Percentiles rank a stretch among this genome's conserved stretches.
Evolutionary conservation across 2,888 invertebrate genomes (phyloP).

Genomic region (Gasteruption jaculator): DNA sequence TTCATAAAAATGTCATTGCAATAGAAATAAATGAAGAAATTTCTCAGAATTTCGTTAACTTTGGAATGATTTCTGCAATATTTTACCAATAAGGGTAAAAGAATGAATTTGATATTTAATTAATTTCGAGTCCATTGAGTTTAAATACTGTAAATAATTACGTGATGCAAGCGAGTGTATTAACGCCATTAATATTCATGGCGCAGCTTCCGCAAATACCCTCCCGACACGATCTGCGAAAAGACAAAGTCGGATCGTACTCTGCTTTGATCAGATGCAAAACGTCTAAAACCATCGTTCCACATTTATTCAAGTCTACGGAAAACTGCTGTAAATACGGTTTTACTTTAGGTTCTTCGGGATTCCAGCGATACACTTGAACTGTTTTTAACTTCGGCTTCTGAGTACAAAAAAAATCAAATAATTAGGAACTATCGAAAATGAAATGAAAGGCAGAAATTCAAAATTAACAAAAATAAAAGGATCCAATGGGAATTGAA

Average conservation of each 20-base stretch:
- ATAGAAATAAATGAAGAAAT: no score
- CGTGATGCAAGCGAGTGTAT: constrained; percentile 58
- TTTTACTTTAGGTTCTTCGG: constrained; percentile 52
- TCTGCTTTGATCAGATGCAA: constrained; percentile 60
- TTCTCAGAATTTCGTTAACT: not conserved
- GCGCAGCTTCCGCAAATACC: constrained; percentile 66
- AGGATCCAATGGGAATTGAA: no score
- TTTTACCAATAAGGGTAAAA: not conserved
- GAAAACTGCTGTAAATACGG: constrained; percentile 59
- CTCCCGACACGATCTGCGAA: constrained; percentile 63
- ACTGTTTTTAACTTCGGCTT: constrained; percentile 28
- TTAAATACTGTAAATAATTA: constrained; percentile 22
- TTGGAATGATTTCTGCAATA: not conserved
- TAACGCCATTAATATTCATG: constrained; percentile 64
- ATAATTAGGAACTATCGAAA: no score
- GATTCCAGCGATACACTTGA: constrained; percentile 56
- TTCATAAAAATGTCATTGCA: no score
- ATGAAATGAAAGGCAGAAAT: no score
- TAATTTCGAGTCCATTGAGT: not conserved
- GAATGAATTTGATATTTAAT: not conserved
- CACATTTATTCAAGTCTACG: constrained; percentile 60
- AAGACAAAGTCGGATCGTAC: constrained; percentile 61
- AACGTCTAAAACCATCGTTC: constrained; percentile 60
- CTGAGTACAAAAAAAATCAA: no score
- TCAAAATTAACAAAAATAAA: no score